phyloP scores from a whole-genome alignment of 2,888 invertebrate genomes.

The Ophion ventricosus region DNA sequence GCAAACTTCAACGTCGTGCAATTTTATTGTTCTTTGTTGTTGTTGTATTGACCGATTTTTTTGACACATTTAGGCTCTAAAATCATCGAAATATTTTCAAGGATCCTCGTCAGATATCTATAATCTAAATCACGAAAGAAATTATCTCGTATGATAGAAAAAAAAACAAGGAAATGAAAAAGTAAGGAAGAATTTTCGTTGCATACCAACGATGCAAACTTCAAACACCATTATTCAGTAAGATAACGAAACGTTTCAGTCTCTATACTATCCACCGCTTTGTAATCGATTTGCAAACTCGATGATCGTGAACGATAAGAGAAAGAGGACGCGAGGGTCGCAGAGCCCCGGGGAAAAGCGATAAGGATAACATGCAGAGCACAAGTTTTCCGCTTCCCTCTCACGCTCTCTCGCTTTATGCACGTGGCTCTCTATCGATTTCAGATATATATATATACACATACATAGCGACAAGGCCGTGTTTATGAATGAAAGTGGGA shows the following conservation, averaged over 20 bases:
- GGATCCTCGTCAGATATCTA: no score
- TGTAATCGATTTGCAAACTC: slow-evolving; percentile 58
- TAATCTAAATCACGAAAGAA: no score
- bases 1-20: no score
- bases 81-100: no score
- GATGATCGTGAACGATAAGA: slow-evolving; percentile 33
- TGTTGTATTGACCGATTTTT: no score
- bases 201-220: no score
- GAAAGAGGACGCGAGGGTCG: slow-evolving; percentile 40
- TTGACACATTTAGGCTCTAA: no score
- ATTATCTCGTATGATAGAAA: no score
- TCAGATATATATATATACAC: background rate
- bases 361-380: no score
- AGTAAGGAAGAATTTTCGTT: no score
- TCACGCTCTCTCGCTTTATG: background rate
- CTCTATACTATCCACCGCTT: slow-evolving; percentile 7
- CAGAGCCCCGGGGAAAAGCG: background rate
- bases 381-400: background rate
- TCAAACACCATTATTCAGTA: background rate
- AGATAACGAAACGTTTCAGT: background rate
- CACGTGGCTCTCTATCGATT: slow-evolving; percentile 8
- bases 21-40: no score
- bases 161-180: no score
- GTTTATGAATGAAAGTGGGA: slow-evolving; percentile 79
- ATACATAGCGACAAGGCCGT: slow-evolving; percentile 19